These are phyloP conservation scores for Thrips palmi DNA, from an alignment of 1,140 invertebrate species.

Conservation along the genomic window DNA sequence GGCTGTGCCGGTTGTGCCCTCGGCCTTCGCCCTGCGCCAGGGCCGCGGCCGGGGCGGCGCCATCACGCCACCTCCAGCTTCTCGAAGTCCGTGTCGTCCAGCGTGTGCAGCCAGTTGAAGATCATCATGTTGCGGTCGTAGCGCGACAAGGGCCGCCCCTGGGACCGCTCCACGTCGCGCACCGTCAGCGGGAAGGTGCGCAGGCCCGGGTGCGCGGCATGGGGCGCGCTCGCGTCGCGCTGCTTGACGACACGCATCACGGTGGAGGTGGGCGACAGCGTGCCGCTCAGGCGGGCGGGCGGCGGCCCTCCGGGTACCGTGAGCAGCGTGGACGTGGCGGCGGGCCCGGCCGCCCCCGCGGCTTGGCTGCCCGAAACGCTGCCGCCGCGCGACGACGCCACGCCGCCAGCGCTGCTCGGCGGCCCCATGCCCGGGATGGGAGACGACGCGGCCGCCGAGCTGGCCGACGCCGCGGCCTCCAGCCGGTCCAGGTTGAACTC, in stretches of 20 bases:
- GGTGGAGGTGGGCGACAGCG: conserved; percentile 15
- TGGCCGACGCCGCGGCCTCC: conserved; percentile 34
- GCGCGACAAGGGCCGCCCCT: conserved; percentile 64
- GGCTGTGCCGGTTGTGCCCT: too few relatives aligned
- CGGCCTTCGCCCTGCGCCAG: too few relatives aligned
- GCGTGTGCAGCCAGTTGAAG: conserved; percentile 74
- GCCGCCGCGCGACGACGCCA: neutral
- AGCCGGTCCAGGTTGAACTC: conserved; percentile 61
- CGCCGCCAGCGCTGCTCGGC: conserved; percentile 3
- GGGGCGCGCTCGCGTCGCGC: conserved; percentile 10
- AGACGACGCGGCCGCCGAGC: conserved; percentile 18
- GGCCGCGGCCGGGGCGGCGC: too few relatives aligned
- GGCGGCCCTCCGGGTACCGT: conserved; percentile 30
- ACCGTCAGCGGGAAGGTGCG: conserved; percentile 39
- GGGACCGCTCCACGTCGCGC: conserved; percentile 58
- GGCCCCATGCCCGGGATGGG: conserved; percentile 1
- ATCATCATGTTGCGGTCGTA: conserved; percentile 86
- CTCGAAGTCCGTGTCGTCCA: conserved; percentile 54
- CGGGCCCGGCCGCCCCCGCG: conserved; percentile 18
- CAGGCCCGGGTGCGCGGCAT: conserved; percentile 24
- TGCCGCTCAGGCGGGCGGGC: conserved; percentile 11
- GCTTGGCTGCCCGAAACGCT: neutral
- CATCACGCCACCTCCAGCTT: too few relatives aligned
- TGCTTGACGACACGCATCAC: conserved; percentile 17
- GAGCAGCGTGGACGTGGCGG: conserved; percentile 25